Base-by-base conservation (phyloP, 2,797 vertebrate genomes). In the Somateria mollissima region DNA sequence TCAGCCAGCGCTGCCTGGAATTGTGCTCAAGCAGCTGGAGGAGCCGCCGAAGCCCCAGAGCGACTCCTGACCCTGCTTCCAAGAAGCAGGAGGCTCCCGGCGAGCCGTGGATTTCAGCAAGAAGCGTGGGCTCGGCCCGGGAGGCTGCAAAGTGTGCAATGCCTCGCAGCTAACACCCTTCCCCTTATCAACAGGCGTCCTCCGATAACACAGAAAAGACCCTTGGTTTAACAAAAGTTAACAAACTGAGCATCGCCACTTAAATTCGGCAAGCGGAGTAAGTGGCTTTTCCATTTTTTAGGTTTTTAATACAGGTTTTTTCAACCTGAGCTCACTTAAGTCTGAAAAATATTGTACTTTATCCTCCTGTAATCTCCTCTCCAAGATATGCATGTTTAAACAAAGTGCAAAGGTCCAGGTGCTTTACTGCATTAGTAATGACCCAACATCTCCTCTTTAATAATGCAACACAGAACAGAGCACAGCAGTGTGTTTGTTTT, bases 331-430 rank as follows among this genome's bases (percentile, higher is more conserved):
- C 75, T 92, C 73, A 18, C 92, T 94, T 84, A 94, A 92, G 83
- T 73, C 74, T 56, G 83, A 64, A 86, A 91, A 85, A 81, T 71
- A 74, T 61, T 76, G 88, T 32, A 18, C 72, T 90, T 95, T 79
- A 95, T 94, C 89, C 87, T 37, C 34, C 87, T 3, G 60, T 91
- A 95, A 96, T 92, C 95, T 84, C 73, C 60, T 64, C 82, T 64
- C 76, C 85, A 41, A 73, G 91, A 95, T 73, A 76, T 11, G 56
- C 89, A 17, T 60, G 89, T 94, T 95, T 76, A 88, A 95, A 86
- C 92, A 91, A 86, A 84, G 95, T 73, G 87, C 94, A 94, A 90
- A 94, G 95, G 95, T 95, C 70, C 85, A 36, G 94, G 92, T 86
- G 89, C 83, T 90, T 13, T 32, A 56, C 76, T 94, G 94, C 91